These are phyloP conservation scores for Dipodomys merriami DNA, from an alignment of 2,113 vertebrate genomes.

Conservation along the genomic window DNA sequence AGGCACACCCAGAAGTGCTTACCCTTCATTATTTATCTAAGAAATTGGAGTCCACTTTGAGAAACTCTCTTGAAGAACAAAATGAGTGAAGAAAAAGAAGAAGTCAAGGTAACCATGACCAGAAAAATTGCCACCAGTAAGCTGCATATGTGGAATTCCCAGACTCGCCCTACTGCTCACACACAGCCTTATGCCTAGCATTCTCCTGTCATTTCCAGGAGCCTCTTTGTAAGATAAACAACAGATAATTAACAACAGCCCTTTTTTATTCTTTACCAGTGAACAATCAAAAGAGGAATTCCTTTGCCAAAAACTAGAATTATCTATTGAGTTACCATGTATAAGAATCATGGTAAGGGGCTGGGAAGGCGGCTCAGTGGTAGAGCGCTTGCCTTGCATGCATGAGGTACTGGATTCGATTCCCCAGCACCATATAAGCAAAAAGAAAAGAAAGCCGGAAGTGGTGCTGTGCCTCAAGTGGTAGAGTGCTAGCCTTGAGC, in stretches of 20 bases:
- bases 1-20: not conserved
- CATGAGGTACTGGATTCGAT: no score
- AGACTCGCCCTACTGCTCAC: not conserved
- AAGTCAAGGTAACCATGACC: not conserved
- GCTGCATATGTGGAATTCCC: not conserved
- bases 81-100: not conserved
- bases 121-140: not conserved
- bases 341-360: not conserved
- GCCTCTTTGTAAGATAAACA: not conserved
- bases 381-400: no score
- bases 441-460: no score
- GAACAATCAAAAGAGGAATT: constrained; percentile 26
- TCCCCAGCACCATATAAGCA: no score
- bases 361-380: no score
- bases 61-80: constrained; percentile 16
- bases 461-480: no score
- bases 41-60: not conserved
- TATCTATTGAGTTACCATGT: not conserved
- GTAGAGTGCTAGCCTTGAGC: no score
- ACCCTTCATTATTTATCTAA: not conserved
- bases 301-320: not conserved
- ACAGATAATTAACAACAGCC: not conserved
- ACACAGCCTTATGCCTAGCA: not conserved
- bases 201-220: not conserved
- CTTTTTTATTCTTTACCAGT: not conserved